phyloP scores from a whole-genome alignment of 2,888 invertebrate species.

The Erannis defoliaria region DNA sequence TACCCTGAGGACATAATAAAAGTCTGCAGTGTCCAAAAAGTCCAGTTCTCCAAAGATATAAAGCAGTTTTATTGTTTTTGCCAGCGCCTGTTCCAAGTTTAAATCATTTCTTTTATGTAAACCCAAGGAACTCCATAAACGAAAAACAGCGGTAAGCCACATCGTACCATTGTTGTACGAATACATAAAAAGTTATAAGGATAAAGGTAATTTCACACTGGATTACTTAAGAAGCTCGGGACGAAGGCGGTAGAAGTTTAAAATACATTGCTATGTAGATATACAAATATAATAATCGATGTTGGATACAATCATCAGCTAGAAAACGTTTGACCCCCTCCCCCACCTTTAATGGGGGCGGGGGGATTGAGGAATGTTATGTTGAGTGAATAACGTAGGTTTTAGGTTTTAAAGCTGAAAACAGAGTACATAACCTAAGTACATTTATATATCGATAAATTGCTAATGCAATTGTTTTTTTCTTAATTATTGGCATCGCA shows the following conservation, averaged over 20 bases:
- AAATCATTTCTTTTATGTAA: slow-evolving; percentile 45
- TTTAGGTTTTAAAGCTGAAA: too few relatives aligned
- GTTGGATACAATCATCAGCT: too few relatives aligned
- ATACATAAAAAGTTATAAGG: slow-evolving; percentile 36
- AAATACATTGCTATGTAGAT: too few relatives aligned
- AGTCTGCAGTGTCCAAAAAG: neutral
- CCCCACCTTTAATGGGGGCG: too few relatives aligned
- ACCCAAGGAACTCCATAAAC: slow-evolving; percentile 43
- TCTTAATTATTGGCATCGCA: too few relatives aligned
- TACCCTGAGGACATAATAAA: neutral
- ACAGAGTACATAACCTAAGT: too few relatives aligned
- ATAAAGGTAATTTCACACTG: slow-evolving; percentile 35
- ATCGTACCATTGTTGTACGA: slow-evolving; percentile 45
- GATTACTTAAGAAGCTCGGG: neutral
- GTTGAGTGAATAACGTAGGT: too few relatives aligned
- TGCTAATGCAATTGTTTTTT: too few relatives aligned
- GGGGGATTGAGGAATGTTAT: too few relatives aligned
- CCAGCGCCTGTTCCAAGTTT: slow-evolving; percentile 26
- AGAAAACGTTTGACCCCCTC: too few relatives aligned
- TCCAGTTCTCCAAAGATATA: neutral
- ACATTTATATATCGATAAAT: too few relatives aligned
- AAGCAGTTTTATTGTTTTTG: slow-evolving; percentile 19
- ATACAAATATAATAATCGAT: too few relatives aligned
- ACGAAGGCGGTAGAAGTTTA: neutral
- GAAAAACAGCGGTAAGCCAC: slow-evolving; percentile 50